phyloP scores from a whole-genome alignment of 2,797 vertebrate genomes.

The Acestrorhynchus altus region DNA sequence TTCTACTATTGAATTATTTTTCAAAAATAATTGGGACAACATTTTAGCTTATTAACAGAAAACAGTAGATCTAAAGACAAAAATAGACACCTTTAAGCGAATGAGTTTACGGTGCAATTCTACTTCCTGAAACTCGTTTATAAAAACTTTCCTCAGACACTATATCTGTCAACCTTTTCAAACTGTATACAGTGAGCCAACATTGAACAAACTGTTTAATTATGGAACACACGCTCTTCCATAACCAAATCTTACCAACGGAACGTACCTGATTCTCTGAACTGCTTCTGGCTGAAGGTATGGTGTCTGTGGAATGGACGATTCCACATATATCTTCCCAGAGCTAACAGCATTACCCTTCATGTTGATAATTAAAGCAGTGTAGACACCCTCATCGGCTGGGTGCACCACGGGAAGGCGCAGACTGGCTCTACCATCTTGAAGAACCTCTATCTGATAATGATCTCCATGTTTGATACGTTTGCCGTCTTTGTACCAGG shows the following conservation, averaged over 20 bases:
- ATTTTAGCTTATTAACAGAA: no score
- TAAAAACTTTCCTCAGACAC: no score
- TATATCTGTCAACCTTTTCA: no score
- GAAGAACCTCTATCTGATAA: conserved; percentile 89
- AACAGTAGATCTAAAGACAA: no score
- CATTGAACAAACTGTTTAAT: no score
- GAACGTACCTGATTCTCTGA: conserved; percentile 87
- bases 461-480: conserved; percentile 85
- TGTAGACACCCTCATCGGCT: conserved; percentile 97
- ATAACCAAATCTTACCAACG: background rate
- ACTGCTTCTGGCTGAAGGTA: conserved; percentile 85
- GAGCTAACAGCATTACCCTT: conserved; percentile 95
- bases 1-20: no score
- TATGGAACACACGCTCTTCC: no score
- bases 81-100: no score
- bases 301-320: conserved; percentile 82
- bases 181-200: no score
- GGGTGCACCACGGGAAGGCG: conserved; percentile 88
- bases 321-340: conserved; percentile 92
- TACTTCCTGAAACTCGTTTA: no score
- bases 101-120: no score
- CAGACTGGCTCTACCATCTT: conserved; percentile 91
- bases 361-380: conserved; percentile 89
- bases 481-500: conserved; percentile 96
- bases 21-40: no score